These are phyloP conservation scores for Daphoenositta chrysoptera DNA, from an alignment of 2,113 vertebrate genomes.

Conservation along the genomic window DNA sequence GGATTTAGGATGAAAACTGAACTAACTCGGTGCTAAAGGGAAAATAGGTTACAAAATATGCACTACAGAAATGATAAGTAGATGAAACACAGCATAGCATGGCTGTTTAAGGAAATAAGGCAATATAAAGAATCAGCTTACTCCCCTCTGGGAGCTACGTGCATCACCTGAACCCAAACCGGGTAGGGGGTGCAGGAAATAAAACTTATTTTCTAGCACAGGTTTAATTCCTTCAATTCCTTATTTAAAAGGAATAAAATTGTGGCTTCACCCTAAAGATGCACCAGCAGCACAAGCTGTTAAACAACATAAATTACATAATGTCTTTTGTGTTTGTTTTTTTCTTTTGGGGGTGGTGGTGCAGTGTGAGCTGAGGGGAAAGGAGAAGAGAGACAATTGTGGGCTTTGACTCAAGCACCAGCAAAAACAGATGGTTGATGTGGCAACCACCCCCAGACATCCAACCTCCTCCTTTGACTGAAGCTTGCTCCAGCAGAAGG, in stretches of 20 bases:
- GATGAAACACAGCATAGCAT: not conserved
- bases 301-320: not conserved
- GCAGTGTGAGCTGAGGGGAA: not conserved
- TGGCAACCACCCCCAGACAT: not conserved
- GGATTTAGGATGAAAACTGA: not conserved
- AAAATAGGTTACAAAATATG: not conserved
- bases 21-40: not conserved
- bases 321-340: not conserved
- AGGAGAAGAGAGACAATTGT: not conserved
- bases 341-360: not conserved
- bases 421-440: not conserved
- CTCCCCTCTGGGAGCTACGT: not conserved
- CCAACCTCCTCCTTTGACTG: not conserved
- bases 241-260: not conserved
- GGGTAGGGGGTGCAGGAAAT: not conserved
- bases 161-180: not conserved
- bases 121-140: not conserved
- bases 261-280: not conserved
- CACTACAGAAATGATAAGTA: not conserved
- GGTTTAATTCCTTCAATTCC: no score
- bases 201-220: not conserved
- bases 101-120: not conserved
- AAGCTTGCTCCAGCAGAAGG: not conserved
- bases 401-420: slow-evolving; percentile 7
- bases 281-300: not conserved